A percentile compares a stretch with the other conserved stretches of the same genome.
Evolutionary conservation across 1,140 invertebrate species (phyloP).

Genomic region (Ylistrum balloti): DNA sequence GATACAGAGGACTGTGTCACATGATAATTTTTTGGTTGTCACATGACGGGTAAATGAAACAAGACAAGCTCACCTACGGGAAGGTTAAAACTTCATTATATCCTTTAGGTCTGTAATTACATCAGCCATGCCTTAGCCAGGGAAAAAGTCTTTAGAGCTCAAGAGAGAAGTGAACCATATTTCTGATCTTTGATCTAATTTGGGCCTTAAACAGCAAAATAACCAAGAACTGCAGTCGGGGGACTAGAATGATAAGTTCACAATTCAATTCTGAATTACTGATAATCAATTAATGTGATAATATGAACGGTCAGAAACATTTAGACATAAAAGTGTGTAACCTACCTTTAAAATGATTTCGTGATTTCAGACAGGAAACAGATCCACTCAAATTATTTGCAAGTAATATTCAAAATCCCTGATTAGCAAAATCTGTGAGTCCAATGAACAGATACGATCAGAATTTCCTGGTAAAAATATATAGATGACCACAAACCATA

Average conservation of each 20-base stretch:
- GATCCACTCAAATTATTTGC: background rate
- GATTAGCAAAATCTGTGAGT: background rate
- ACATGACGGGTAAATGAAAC: conserved; percentile 20
- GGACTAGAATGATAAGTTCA: background rate
- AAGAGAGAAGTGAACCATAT: conserved; percentile 27
- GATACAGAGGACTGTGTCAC: background rate
- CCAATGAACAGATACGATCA: too few species aligned
- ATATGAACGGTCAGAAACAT: background rate
- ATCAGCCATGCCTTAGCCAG: background rate
- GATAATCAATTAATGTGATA: background rate
- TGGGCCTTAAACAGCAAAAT: background rate
- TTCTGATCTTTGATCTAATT: conserved; percentile 13
- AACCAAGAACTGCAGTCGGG: background rate
- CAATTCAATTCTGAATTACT: background rate
- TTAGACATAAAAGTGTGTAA: background rate
- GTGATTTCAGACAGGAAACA: background rate
- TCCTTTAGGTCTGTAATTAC: background rate
- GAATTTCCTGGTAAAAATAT: too few species aligned
- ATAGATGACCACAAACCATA: background rate
- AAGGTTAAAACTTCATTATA: conserved; percentile 23
- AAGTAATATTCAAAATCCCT: background rate
- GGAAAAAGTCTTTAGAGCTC: conserved; percentile 12
- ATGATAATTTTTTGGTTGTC: background rate
- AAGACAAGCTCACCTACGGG: conserved; percentile 7
- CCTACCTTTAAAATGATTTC: background rate